phyloP scores from a whole-genome alignment of 2,113 vertebrate genomes.

The Trichomycterus rosablanca region DNA sequence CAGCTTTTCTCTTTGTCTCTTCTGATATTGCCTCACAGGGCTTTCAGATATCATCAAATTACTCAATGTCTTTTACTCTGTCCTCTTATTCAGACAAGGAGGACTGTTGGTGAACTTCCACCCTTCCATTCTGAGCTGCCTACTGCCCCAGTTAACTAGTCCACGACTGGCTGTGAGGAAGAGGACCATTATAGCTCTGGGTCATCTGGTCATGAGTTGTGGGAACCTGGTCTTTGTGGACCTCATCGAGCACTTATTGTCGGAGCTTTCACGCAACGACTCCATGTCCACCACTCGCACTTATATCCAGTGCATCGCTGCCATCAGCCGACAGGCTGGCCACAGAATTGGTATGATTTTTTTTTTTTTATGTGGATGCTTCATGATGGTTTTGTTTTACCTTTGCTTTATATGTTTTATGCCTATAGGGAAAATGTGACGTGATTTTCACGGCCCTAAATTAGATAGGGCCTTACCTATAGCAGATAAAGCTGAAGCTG shows the following conservation, averaged over 20 bases:
- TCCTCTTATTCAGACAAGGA: conserved; percentile 83
- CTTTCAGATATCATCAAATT: too few species aligned
- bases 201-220: conserved; percentile 97
- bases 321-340: conserved; percentile 98
- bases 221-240: conserved; percentile 98
- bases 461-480: too few species aligned
- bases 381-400: too few species aligned
- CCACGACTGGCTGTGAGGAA: conserved; percentile 96
- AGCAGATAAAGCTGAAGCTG: too few species aligned
- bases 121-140: conserved; percentile 97
- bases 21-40: too few species aligned
- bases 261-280: conserved; percentile 93
- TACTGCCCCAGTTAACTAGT: conserved; percentile 96
- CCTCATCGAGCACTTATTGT: conserved; percentile 94
- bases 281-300: conserved; percentile 98
- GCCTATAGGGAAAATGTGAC: too few species aligned
- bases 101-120: conserved; percentile 98
- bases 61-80: too few species aligned
- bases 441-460: too few species aligned
- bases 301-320: conserved; percentile 97
- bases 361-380: too few species aligned
- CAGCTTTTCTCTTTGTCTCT: too few species aligned
- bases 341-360: conserved; percentile 88
- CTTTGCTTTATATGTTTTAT: not conserved
- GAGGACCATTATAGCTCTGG: conserved; percentile 98